Percentiles rank a stretch among this genome's conserved stretches.
Conservation (phyloP, 2,113 vertebrate genomes). For the Corythoichthys haematopterus region DNA sequence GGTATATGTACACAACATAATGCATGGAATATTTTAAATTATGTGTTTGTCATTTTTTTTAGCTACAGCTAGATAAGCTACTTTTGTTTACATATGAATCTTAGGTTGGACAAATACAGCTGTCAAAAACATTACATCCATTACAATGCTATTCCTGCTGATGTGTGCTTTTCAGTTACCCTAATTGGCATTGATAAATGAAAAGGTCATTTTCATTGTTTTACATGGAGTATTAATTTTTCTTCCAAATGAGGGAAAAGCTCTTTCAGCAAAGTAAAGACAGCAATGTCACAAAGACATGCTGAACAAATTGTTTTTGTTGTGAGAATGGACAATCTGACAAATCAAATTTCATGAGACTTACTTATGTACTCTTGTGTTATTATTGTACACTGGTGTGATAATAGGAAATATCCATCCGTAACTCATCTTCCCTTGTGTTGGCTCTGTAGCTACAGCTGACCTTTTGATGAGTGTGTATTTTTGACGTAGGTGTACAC, state of each 20-base stretch:
- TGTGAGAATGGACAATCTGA: conserved; percentile 14
- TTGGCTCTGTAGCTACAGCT: too few relatives aligned
- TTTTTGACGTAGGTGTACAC: too few relatives aligned
- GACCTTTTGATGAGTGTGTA: too few relatives aligned
- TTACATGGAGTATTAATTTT: conserved; percentile 30
- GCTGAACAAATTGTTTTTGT: conserved; percentile 21
- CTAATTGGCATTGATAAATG: conserved; percentile 37
- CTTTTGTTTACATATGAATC: conserved; percentile 37
- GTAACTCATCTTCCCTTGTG: too few relatives aligned
- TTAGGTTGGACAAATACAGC: conserved; percentile 32
- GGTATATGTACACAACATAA: background rate
- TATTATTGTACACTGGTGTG: too few relatives aligned
- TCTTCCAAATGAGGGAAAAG: conserved; percentile 12
- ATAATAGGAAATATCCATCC: too few relatives aligned
- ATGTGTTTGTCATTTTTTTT: background rate
- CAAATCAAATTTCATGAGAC: background rate
- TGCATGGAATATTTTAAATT: background rate
- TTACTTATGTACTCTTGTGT: background rate
- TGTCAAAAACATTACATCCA: conserved; percentile 16
- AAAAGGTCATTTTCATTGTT: conserved; percentile 28
- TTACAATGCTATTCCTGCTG: background rate
- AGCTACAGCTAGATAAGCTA: background rate
- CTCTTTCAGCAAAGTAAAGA: conserved; percentile 1
- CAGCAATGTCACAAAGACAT: conserved; percentile 6
- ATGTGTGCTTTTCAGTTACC: conserved; percentile 1